Base-by-base conservation (phyloP, 1,140 invertebrate genomes). In the Drosophila athabasca region DNA sequence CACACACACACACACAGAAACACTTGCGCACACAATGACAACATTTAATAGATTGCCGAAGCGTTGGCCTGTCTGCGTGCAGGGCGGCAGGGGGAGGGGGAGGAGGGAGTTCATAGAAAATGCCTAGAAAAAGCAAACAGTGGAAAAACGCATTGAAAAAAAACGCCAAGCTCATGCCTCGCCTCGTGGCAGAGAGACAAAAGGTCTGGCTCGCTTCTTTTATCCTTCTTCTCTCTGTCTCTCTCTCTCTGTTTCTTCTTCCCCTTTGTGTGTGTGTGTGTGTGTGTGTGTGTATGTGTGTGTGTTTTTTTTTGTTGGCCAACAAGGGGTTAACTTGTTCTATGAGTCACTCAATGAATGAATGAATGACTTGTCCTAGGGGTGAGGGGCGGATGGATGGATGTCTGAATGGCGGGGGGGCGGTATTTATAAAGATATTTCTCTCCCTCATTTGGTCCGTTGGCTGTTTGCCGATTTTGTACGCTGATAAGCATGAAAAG, bases 11-110 rank as follows among this genome's bases (percentile, higher is more conserved):
- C 24, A n/a, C n/a, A n/a, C n/a, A n/a, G n/a, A n/a, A n/a, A n/a
- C n/a, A n/a, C n/a, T n/a, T n/a, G 5, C 24, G 0, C 4, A 59
- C 83, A 87, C 83, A 87, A 81, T 83, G 79, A 76, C 78, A 82
- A 87, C 82, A 88, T 87, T 87, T 87, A 87, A 88, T 87, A 87
- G 83, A 88, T 87, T 87, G 83, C 75, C 69, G 51, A 50, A 43
- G 60, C 51, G 55, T 39, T 45, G 43, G 13, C 17, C 62, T 46
- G 41, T 39, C 35, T 62, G 39, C 51, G 43, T 35, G 41, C 29
- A 26, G 17, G 35, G 31, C 4, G 11, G n/a, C 9, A 17, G n/a
- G 19, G 11, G 11, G n/a, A 5, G 24, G n/a, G 19, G 11, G 4
- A 17, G 31, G 7, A n/a, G 6, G 35, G 43, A 43, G 41, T 58